Base-by-base conservation (phyloP, 2,797 vertebrate genomes). In the Mormyrops boulengeri region DNA sequence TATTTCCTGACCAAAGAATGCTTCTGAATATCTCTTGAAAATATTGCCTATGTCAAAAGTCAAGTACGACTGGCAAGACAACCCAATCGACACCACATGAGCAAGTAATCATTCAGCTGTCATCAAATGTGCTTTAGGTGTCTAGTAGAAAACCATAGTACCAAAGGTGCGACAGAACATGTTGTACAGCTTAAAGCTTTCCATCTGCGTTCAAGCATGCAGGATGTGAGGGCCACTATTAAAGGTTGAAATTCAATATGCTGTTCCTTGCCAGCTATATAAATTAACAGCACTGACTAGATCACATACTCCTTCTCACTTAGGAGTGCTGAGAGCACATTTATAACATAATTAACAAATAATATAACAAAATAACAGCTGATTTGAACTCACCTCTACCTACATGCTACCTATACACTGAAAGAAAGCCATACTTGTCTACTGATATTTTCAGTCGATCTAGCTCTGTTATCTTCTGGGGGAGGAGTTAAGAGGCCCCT, bases 251-350 rank as follows among this genome's bases (percentile, higher is more conserved):
- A 91, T 92, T 91, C 91, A 93, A 92, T 93, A 92, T 94, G 94
- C 92, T 92, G 92, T 92, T 94, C 92, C 92, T 95, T 93, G 92
- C 93, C 91, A 93, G 93, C 92, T 93, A 92, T 91, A 93, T 91
- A 91, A 90, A 89, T 94, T 91, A 93, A 93, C 93, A 91, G 90
- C 91, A 90, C 53, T 92, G 94, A 94, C 93, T 90, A 50, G n/a
- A 2, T 50, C 19, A 26, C 8, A 50, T 41, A 19, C 30, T 38
- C 34, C 4, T 77, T 19, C 34, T 77, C 69, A 41, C 4, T 14
- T 22, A 60, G 19, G 4, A 19, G 7, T n/a, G 4, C 1, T 34
- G 3, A 12, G 69, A 6, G 34, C 69, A 73, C 14, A 19, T 41
- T 19, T 41, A 41, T 5, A 77, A 19, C 14, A 77, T 7, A 6